Evolutionary conservation across 2,888 invertebrate genomes (phyloP), one percentile per base, ranked within the genome.

Genomic region (Dromius quadrimaculatus): DNA sequence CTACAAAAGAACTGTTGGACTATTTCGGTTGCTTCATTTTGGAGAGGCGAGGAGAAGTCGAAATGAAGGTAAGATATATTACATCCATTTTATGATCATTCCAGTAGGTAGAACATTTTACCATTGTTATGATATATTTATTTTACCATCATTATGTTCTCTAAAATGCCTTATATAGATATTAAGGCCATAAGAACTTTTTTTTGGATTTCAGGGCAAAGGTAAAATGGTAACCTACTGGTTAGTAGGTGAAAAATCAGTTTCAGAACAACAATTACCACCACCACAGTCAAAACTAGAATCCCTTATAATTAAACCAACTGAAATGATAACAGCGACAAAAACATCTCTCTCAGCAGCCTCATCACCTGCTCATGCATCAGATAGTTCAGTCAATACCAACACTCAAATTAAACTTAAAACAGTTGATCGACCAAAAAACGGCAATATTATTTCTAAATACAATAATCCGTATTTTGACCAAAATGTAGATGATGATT

Each of bases 31-130:
- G 92, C 2, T 98, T 98, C 81, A 87, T 89, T 61, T 84, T 95
- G 62, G 92, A 92, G 72, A 88, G 91, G 73, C 86, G 97, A 74
- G 97, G 97, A 64, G 92, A 92, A 79, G 91, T 97, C 54, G 92
- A 93, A 78, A 91, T 97, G 88, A 98, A 98, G 90, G 95, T 94
- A 83, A 59, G 36, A n/a, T n/a, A n/a, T n/a, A n/a, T n/a, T n/a
- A n/a, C n/a, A n/a, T n/a, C n/a, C n/a, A n/a, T n/a, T n/a, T n/a
- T n/a, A n/a, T n/a, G n/a, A n/a, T n/a, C n/a, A n/a, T n/a, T n/a
- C n/a, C n/a, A n/a, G n/a, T n/a, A n/a, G n/a, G n/a, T n/a, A n/a
- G n/a, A n/a, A n/a, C n/a, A n/a, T n/a, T n/a, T n/a, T n/a, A n/a
- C n/a, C n/a, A n/a, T n/a, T n/a, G n/a, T n/a, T n/a, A n/a, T n/a